Percentiles rank a stretch among this genome's conserved stretches.
Conservation (phyloP, 2,113 vertebrate species). For the Phylloscopus whistleri region DNA sequence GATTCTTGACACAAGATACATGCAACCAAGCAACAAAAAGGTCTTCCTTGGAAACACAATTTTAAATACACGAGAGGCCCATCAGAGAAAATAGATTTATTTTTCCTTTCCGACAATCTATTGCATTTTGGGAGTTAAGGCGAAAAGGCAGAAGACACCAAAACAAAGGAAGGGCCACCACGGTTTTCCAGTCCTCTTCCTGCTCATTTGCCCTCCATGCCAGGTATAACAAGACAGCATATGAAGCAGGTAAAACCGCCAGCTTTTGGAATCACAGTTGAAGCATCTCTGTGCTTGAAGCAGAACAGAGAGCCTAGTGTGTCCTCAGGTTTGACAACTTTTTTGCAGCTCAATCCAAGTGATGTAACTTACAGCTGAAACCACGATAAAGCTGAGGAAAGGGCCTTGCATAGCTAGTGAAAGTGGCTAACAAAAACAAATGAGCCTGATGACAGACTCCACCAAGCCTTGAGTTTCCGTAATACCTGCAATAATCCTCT, state of each 20-base stretch:
- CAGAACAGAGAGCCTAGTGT: not conserved
- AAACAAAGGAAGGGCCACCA: not conserved
- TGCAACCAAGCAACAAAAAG: not conserved
- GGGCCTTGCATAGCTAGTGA: not conserved
- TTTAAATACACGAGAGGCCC: not conserved
- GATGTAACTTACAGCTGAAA: not conserved
- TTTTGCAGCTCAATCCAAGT: not conserved
- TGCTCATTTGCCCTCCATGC: not conserved
- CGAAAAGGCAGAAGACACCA: not conserved
- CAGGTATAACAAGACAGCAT: not conserved
- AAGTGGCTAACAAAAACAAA: not conserved
- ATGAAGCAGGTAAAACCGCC: not conserved
- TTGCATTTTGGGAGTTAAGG: not conserved
- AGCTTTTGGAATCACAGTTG: not conserved
- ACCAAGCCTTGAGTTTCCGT: not conserved
- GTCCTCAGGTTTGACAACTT: not conserved
- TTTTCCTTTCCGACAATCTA: not conserved
- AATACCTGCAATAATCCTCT: not conserved
- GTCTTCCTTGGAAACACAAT: not conserved
- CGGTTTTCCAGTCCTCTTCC: not conserved
- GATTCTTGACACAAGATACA: not conserved
- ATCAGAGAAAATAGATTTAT: not conserved
- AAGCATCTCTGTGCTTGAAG: not conserved
- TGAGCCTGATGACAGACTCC: not conserved
- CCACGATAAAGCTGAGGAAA: not conserved